These are phyloP conservation scores for Nesospiza acunhae DNA, from an alignment of 2,113 vertebrate species.

Conservation along the genomic window DNA sequence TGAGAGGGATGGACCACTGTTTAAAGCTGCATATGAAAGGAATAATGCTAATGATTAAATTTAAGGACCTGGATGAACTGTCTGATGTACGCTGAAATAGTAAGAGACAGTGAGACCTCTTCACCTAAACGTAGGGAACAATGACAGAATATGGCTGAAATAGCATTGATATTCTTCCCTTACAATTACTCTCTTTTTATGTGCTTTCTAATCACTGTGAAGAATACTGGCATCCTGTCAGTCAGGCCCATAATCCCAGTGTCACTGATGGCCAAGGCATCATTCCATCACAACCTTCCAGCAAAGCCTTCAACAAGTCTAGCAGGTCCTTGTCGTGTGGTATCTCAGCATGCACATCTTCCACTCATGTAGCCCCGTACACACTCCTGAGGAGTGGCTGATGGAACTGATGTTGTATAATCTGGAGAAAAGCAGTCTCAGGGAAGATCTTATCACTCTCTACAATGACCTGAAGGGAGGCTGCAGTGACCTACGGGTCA, in stretches of 20 bases:
- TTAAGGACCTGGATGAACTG: background rate
- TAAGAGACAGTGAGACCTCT: background rate
- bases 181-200: background rate
- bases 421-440: background rate
- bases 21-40: background rate
- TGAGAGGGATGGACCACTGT: background rate
- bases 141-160: background rate
- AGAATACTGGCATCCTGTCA: background rate
- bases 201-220: background rate
- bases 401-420: background rate
- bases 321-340: background rate
- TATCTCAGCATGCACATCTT: background rate
- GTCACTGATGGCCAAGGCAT: background rate
- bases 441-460: background rate
- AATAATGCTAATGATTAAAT: background rate
- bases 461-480: background rate
- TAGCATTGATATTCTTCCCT: background rate
- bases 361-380: too few species aligned
- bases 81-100: background rate
- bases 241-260: background rate
- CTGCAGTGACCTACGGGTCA: rapidly evolving
- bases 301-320: background rate
- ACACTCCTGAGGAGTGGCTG: background rate
- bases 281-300: background rate
- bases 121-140: background rate